Evolutionary conservation across 2,113 vertebrate genomes (phyloP), one percentile per base, ranked within the genome.

Genomic region (Beaufortia kweichowensis): DNA sequence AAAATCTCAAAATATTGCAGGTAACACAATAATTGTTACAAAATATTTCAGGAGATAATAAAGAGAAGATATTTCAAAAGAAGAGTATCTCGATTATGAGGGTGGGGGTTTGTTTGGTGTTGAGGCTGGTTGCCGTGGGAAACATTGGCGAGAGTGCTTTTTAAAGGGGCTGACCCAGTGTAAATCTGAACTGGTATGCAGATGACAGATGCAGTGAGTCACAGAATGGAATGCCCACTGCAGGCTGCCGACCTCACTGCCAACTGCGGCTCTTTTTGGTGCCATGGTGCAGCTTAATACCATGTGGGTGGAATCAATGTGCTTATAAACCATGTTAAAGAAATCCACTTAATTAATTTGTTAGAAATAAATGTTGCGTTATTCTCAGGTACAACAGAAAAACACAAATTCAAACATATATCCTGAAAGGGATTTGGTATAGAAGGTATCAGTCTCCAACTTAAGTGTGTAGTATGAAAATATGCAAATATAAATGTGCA

Each of bases 61-160:
- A 39, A 39, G 35, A 10, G 35, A 39, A 39, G 35, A 39, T 39
- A 73, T 43, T 26, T 41, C 33, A 15, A 73, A 10, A 8, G 33
- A 46, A 21, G 6, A 29, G 23, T 28, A 24, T 24, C 50, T 3
- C 35, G 28, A 1, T 60, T 33, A 24, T 41, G 15, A n/a, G 12
- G 14, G 17, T 46, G 76, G 69, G 46, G 43, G 71, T 67, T 69
- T 78, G 81, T 68, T 82, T 77, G 67, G 50, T 81, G 48, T 76
- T 53, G 50, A 69, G 35, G 8, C 31, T 28, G 65, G 84, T 83
- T 85, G 71, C 75, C 24, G 12, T 75, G 74, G 67, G 75, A 79
- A 11, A 12, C 59, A 41, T 39, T 15, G 64, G 67, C 12, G 69
- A 50, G 29, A 23, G 60, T 31, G 12, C 63, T 77, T 59, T 55